Evolutionary conservation across 2,888 invertebrate genomes (phyloP).

Genomic region (Synanthedon andrenaeformis): DNA sequence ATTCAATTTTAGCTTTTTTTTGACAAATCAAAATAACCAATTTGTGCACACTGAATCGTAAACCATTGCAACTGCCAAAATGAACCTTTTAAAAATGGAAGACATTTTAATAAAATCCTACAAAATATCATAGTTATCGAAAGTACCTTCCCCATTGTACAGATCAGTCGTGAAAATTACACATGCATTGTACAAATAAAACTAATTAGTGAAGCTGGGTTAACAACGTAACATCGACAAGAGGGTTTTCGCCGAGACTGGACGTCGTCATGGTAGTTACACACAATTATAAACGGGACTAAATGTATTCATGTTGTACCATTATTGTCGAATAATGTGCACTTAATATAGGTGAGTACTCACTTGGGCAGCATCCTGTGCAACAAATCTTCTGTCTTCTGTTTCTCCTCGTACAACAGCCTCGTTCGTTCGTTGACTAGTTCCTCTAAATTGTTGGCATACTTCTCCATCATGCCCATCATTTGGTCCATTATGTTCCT

Average conservation of each 20-base stretch:
- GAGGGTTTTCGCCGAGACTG: background rate
- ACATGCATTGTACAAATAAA: slow-evolving; percentile 31
- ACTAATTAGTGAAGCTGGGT: slow-evolving; percentile 15
- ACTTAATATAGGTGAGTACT: slow-evolving; percentile 24
- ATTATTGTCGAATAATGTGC: slow-evolving; percentile 1
- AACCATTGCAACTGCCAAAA: no score
- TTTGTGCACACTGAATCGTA: no score
- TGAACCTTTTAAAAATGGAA: no score
- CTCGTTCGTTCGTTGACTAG: slow-evolving; percentile 92
- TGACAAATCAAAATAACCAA: no score
- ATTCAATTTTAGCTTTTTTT: no score
- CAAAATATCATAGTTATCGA: no score
- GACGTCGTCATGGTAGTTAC: slow-evolving; percentile 4
- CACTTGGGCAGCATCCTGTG: slow-evolving; percentile 95
- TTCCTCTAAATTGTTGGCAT: slow-evolving; percentile 94
- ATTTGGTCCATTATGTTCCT: slow-evolving; percentile 96
- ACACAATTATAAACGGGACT: slow-evolving; percentile 6
- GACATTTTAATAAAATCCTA: no score
- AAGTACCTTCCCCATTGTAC: background rate
- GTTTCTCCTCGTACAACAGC: slow-evolving; percentile 90
- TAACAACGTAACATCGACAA: slow-evolving; percentile 4
- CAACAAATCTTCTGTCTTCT: slow-evolving; percentile 90
- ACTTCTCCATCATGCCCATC: slow-evolving; percentile 98
- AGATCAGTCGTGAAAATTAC: slow-evolving; percentile 29
- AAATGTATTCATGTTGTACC: slow-evolving; percentile 20